Evolutionary conservation across 1,140 invertebrate species (phyloP), one percentile per base, ranked within the genome.

Genomic region (Cepaea nemoralis): DNA sequence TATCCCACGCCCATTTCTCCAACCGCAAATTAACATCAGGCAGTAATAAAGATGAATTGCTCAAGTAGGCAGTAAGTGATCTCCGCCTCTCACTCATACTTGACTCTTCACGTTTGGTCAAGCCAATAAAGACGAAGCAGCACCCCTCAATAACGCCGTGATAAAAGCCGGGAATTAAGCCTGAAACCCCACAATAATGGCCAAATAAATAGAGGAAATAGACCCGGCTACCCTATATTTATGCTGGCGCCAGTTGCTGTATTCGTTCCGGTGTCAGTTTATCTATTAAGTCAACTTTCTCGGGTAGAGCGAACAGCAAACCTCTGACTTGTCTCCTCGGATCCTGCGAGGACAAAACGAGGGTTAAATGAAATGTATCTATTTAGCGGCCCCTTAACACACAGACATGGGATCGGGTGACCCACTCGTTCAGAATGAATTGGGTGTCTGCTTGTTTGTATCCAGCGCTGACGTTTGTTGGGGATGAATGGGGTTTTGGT

Each of bases 31-130:
- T 79, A 79, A 79, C 37, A 67, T 69, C 59, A 45, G 76, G 27
- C 77, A 39, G 63, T 79, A 69, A 79, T 79, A 79, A 79, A 79
- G 77, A 79, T 79, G 77, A 69, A 79, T 79, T 79, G 77, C 77
- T 63, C 39, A 69, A 79, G 67, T 79, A 79, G 77, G 45, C 59
- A 22, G 66, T 79, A 79, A 35, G 19, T 10, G 66, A 40, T 48
- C 77, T 31, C 77, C 40, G 27, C 77, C 42, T 63, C 42, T 45
- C 42, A 37, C 63, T 67, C 77, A 31, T n/a, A 8, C 77, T 67
- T 77, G 75, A 77, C 75, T 50, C 63, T 69, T 31, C 77, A 42
- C 66, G 59, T 79, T 69, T 67, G 59, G 77, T 48, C 77, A 45
- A 27, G 48, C 77, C 77, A 79, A 79, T 79, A 79, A 79, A 79